Evolutionary conservation across 2,888 invertebrate genomes (phyloP).

Genomic region (Hemistola chrysoprasaria): DNA sequence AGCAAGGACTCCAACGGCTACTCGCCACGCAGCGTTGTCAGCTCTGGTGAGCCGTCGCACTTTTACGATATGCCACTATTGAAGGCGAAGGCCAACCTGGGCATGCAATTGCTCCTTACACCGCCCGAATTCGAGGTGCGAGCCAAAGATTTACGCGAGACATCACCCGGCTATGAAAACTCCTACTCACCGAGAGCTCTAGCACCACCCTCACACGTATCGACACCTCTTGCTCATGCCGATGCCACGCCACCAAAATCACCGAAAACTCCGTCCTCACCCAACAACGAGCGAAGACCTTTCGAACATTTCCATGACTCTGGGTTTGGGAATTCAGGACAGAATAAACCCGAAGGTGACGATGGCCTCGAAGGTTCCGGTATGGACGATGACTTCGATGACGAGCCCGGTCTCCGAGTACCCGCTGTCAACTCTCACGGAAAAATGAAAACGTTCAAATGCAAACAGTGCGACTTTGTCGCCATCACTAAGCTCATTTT

Average conservation of each 20-base stretch:
- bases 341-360: slow-evolving; percentile 57
- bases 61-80: slow-evolving; percentile 67
- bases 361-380: slow-evolving; percentile 77
- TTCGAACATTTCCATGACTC: slow-evolving; percentile 77
- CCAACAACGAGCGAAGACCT: slow-evolving; percentile 56
- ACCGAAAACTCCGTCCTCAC: slow-evolving; percentile 59
- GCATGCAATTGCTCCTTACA: slow-evolving; percentile 78
- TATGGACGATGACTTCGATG: slow-evolving; percentile 74
- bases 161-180: slow-evolving; percentile 57
- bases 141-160: slow-evolving; percentile 54
- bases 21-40: slow-evolving; percentile 73
- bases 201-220: slow-evolving; percentile 59
- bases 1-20: slow-evolving; percentile 76
- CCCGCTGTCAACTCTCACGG: slow-evolving; percentile 89
- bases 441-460: slow-evolving; percentile 94
- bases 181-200: slow-evolving; percentile 60
- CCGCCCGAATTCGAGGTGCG: slow-evolving; percentile 81
- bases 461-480: slow-evolving; percentile 94
- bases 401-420: slow-evolving; percentile 82
- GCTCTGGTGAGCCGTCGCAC: slow-evolving; percentile 61
- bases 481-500: slow-evolving; percentile 94
- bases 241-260: slow-evolving; percentile 75
- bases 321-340: slow-evolving; percentile 67
- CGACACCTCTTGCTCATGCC: slow-evolving; percentile 59
- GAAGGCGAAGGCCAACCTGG: slow-evolving; percentile 71